Evolutionary conservation across 2,113 vertebrate genomes (phyloP).

Genomic region (Periophthalmodon schlosseri): DNA sequence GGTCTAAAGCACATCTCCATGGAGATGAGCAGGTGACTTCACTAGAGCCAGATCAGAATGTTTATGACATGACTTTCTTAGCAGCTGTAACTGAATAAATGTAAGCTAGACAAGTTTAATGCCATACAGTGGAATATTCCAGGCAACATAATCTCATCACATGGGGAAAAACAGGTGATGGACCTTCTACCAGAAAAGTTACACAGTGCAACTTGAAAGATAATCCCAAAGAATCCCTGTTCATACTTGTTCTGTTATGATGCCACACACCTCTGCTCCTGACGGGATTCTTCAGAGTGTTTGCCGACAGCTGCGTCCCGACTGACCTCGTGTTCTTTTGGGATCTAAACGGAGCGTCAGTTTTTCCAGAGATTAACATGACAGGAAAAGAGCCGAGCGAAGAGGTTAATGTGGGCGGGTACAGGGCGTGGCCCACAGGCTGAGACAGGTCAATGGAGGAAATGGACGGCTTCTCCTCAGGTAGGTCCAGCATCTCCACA

Average conservation of each 20-base stretch:
- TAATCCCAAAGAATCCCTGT: neutral
- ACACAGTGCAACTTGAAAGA: neutral
- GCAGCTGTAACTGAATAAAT: too few species aligned
- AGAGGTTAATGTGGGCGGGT: neutral
- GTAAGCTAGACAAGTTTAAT: too few species aligned
- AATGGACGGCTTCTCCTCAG: neutral
- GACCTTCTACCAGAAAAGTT: too few species aligned
- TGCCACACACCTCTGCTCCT: neutral
- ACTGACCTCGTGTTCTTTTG: neutral
- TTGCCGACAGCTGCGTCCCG: neutral
- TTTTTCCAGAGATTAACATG: neutral
- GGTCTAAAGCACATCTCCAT: too few species aligned
- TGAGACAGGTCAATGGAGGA: neutral
- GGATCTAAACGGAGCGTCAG: neutral
- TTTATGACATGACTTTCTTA: too few species aligned
- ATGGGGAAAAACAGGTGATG: too few species aligned
- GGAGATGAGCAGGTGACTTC: too few species aligned
- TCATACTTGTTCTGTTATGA: neutral
- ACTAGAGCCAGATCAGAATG: too few species aligned
- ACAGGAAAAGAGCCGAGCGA: neutral
- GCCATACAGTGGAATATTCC: too few species aligned
- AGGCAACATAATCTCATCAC: too few species aligned
- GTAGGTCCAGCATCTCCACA: neutral
- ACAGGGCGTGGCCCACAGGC: neutral
- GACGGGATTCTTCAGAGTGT: neutral